Percentiles rank a stretch among this genome's conserved stretches.
These are phyloP conservation scores for Paraescarpia echinospica DNA, from an alignment of 1,140 invertebrate genomes.

Conservation along the genomic window DNA sequence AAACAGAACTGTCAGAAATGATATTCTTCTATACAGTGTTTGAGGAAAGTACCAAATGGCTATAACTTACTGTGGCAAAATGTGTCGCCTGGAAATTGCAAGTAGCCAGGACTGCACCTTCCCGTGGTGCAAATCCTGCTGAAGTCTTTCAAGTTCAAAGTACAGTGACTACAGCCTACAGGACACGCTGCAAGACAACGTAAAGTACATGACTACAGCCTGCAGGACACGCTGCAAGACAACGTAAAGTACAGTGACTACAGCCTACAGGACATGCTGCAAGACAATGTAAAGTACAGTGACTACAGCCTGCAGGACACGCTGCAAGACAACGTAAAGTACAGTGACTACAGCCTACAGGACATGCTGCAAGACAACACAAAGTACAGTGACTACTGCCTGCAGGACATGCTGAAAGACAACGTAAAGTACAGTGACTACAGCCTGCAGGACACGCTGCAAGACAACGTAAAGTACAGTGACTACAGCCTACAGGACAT, in stretches of 20 bases:
- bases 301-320: not conserved
- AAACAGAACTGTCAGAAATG: no score
- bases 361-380: not conserved
- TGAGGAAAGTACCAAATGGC: not conserved
- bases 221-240: not conserved
- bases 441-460: no score
- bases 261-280: not conserved
- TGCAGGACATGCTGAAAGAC: not conserved
- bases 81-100: not conserved
- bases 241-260: not conserved
- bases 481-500: not conserved
- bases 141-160: not conserved
- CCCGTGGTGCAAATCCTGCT: not conserved
- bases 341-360: not conserved
- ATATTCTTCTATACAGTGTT: no score
- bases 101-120: not conserved
- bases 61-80: not conserved
- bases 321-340: not conserved
- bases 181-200: not conserved
- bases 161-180: not conserved
- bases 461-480: no score
- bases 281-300: not conserved
- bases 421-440: no score
- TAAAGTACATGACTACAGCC: not conserved
- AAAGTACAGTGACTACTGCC: not conserved